Percentiles rank a stretch among this genome's conserved stretches.
Evolutionary conservation across 2,113 vertebrate genomes (phyloP).

Genomic region (Malaclemys terrapin): DNA sequence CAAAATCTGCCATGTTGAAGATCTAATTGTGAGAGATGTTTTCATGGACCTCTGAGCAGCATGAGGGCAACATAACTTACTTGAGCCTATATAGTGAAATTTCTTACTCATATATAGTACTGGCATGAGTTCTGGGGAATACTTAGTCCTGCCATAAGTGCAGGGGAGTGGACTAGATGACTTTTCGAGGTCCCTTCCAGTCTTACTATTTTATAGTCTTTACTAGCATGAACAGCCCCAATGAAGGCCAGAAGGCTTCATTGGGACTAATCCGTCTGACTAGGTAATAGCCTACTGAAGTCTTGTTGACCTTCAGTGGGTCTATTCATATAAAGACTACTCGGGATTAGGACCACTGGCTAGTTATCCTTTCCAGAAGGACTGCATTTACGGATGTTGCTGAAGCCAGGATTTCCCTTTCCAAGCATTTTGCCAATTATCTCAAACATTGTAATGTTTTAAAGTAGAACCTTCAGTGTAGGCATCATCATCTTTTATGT

Average conservation of each 20-base stretch:
- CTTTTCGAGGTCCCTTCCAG: not conserved
- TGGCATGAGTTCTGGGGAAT: no score
- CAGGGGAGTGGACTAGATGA: not conserved
- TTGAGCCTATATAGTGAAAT: not conserved
- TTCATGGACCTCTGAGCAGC: not conserved
- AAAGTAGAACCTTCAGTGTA: not conserved
- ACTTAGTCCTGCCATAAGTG: no score
- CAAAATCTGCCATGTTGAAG: not conserved
- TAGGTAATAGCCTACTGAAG: not conserved
- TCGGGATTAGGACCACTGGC: fast-evolving
- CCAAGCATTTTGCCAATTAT: not conserved
- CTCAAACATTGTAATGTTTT: not conserved
- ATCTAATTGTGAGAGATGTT: not conserved
- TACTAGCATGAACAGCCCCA: not conserved
- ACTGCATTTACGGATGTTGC: not conserved
- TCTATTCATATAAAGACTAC: not conserved
- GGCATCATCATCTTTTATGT: not conserved
- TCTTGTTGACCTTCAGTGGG: not conserved
- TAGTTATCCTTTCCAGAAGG: not conserved
- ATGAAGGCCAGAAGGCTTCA: not conserved
- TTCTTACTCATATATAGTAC: not conserved
- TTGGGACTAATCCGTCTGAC: not conserved
- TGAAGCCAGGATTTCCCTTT: not conserved
- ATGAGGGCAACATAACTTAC: not conserved
- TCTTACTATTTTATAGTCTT: not conserved